Base-by-base conservation (phyloP, 2,113 vertebrate species). In the Ellobius talpinus region DNA sequence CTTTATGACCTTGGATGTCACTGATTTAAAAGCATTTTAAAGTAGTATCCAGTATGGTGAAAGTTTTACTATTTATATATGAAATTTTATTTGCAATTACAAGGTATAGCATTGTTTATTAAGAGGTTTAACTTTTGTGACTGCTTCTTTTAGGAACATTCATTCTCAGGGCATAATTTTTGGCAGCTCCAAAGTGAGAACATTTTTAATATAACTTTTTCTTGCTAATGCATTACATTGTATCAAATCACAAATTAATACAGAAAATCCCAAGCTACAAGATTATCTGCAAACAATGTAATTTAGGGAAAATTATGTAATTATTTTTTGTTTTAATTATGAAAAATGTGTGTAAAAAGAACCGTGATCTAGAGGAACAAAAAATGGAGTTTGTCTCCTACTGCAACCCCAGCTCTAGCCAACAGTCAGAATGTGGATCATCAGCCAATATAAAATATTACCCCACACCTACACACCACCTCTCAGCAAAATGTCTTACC, bases 111-210 rank as follows among this genome's bases (percentile, higher is more conserved):
- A 73, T 47, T 91, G 82, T 78, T 97, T 87, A 91, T 68, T 87
- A 84, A 88, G 88, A 26, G 3, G 5, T 31, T 7, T 68, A 45
- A 16, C 70, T 78, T 96, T 92, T 39, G 36, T 74, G 11, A 21
- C 7, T 91, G 78, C 61, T 68, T 61, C 1, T 81, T 50, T 90
- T 95, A 73, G 29, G 9, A 86, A 36, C 31, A 72, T 73, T 74
- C 74, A 72, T 92, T 96, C 73, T 91, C 55, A 96, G 73, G n/a
- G 1, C 14, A 58, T 78, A 93, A 76, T 58, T 92, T 95, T 96
- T 89, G 68, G 36, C n/a, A 90, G 3, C 39, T 90, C 17, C 85
- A 55, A 91, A 55, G 16, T 87, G 68, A 93, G 39, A 91, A 65
- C 8, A 72, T 19, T 87, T 95, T 96, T 29, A 42, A n/a, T 21